Evolutionary conservation across 2,113 vertebrate species (phyloP).

Genomic region (Gopherus evgoodei): DNA sequence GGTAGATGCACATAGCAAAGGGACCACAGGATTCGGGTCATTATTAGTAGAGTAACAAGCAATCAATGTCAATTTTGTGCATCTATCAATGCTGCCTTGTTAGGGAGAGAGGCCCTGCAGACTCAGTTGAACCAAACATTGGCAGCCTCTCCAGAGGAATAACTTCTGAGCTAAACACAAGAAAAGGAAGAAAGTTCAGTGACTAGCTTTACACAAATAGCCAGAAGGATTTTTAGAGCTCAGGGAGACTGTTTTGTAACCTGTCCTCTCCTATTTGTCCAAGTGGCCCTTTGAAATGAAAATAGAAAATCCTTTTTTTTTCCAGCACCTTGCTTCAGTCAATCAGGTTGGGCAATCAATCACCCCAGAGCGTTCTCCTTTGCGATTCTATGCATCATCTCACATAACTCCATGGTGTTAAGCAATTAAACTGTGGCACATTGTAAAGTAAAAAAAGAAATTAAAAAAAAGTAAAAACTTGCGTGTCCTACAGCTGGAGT

Average conservation of each 20-base stretch:
- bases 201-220: not conserved
- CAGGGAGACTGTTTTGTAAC: not conserved
- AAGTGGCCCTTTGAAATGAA: not conserved
- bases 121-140: not conserved
- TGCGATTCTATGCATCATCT: not conserved
- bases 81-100: not conserved
- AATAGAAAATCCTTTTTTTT: not conserved
- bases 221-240: not conserved
- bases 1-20: not conserved
- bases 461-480: not conserved
- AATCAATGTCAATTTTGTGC: not conserved
- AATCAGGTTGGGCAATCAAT: not conserved
- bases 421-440: conserved; percentile 57
- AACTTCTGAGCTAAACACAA: not conserved
- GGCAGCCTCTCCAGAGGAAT: not conserved
- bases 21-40: not conserved
- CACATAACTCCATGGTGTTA: conserved; percentile 25
- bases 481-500: conserved; percentile 47
- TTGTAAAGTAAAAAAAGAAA: conserved; percentile 32
- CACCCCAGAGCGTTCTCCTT: conserved; percentile 4
- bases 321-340: not conserved
- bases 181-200: not conserved
- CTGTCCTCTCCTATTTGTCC: not conserved
- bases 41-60: not conserved
- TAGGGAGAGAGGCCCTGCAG: not conserved